Base-by-base conservation (phyloP, 2,113 vertebrate species). In the Melanotaenia duboulayi region DNA sequence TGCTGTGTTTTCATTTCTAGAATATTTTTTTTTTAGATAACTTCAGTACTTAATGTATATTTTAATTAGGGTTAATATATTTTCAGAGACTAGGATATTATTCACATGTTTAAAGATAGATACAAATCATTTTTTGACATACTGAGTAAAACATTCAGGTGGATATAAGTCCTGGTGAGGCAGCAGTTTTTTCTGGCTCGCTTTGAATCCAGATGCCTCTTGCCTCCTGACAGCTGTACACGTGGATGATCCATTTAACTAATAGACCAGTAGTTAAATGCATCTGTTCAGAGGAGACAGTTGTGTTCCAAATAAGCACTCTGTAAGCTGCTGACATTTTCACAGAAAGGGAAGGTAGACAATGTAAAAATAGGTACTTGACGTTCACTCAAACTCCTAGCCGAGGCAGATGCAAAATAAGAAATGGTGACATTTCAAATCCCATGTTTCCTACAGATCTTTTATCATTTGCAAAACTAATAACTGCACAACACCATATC, bases 161-260 rank as follows among this genome's bases (percentile, higher is more conserved):
- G 68, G 68, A 40, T 72, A 10, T 50, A 49, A 56, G 75, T 80
- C 65, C 59, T 75, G 78, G 80, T 82, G 66, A 88, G 66, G 76
- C 82, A 82, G 77, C 83, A 79, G 0, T 69, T 85, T 87, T 80
- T 37, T 64, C 70, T 85, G 79, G 81, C 87, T 83, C 19, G 5
- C 66, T 51, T 49, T n/a, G 48, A 39, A 71, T 80, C 89, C 89
- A 90, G 91, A 90, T 92, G 91, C 78, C 83, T 88, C 82, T 78
- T 51, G 62, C 84, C 67, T 78, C 66, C 19, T 80, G 87, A 93
- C 92, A 92, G 92, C 89, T 92, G 93, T 84, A 82, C 90, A 87
- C 84, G 90, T 78, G 85, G 88, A 90, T 86, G 83, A 91, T 92
- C 87, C 79, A 90, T 93, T 90, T 90, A 91, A 89, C 88, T 92